Percentiles rank a stretch among this genome's conserved stretches.
These are phyloP conservation scores for Stenodera caucasica DNA, from an alignment of 2,888 invertebrate genomes.

Conservation along the genomic window DNA sequence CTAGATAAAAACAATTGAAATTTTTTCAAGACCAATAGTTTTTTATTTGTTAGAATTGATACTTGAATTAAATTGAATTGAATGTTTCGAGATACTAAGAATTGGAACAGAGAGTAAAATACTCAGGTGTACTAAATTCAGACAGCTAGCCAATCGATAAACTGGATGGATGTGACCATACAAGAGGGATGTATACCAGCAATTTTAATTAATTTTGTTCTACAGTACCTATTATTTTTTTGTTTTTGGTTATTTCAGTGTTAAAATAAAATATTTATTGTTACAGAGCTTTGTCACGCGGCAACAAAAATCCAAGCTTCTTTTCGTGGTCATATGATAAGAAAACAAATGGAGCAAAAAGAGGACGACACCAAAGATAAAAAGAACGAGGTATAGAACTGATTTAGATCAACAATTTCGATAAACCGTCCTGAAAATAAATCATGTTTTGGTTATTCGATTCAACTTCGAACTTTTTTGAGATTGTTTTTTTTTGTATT, in stretches of 20 bases:
- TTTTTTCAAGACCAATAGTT: too few relatives aligned
- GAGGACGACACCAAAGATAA: constrained; percentile 43
- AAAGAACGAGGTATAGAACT: constrained; percentile 35
- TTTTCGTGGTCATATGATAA: constrained; percentile 86
- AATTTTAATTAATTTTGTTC: not conserved
- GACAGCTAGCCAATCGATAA: constrained; percentile 29
- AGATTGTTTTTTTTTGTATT: too few relatives aligned
- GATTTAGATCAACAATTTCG: too few relatives aligned
- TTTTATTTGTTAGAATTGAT: not conserved
- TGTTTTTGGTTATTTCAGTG: too few relatives aligned
- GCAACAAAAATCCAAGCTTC: constrained; percentile 92
- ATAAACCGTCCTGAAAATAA: too few relatives aligned
- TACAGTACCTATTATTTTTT: not conserved
- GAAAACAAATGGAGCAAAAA: constrained; percentile 63
- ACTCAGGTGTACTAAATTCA: constrained; percentile 24
- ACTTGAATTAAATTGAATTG: not conserved
- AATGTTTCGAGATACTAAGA: not conserved
- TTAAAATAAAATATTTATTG: too few relatives aligned
- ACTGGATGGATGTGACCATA: constrained; percentile 28
- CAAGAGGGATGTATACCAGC: constrained; percentile 23
- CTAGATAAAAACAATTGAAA: too few relatives aligned
- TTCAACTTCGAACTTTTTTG: too few relatives aligned
- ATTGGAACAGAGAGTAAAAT: not conserved
- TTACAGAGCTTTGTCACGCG: constrained; percentile 77
- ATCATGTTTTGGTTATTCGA: not conserved